Conservation (phyloP, 1,140 invertebrate genomes). For the Pararge aegeria region DNA sequence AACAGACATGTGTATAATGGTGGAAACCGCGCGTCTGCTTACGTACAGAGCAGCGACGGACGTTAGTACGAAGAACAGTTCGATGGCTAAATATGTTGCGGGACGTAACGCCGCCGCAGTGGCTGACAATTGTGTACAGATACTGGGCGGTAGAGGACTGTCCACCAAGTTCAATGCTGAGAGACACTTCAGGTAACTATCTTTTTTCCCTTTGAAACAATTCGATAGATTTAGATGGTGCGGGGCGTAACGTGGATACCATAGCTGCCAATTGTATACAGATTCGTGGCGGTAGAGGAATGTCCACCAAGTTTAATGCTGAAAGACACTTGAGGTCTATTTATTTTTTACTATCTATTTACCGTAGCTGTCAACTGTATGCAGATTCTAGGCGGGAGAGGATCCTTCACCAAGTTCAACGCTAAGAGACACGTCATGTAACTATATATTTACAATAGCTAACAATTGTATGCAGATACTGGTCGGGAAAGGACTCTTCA, state of each 20-base stretch:
- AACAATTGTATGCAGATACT: too few species aligned
- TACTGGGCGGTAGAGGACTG: conserved; percentile 93
- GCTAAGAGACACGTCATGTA: too few species aligned
- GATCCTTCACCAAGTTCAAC: too few species aligned
- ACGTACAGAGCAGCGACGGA: conserved; percentile 89
- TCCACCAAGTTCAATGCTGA: conserved; percentile 93
- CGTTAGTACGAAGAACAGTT: conserved; percentile 84
- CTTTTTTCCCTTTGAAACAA: conserved; percentile 85
- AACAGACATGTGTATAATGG: conserved; percentile 90
- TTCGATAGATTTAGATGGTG: conserved; percentile 94
- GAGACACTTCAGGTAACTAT: conserved; percentile 85
- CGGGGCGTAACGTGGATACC: conserved; percentile 91
- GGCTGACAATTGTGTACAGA: conserved; percentile 92
- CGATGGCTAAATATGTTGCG: conserved; percentile 94
- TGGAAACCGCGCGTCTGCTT: conserved; percentile 89
- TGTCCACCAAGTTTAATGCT: conserved; percentile 91
- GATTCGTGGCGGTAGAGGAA: conserved; percentile 93
- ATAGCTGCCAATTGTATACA: conserved; percentile 91
- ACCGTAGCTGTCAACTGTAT: neutral
- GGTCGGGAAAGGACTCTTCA: too few species aligned
- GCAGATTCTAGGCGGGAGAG: too few species aligned
- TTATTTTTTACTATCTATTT: neutral
- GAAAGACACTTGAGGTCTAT: conserved; percentile 89
- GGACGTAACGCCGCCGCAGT: conserved; percentile 91
- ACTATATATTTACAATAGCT: conserved; percentile 67